These are phyloP conservation scores for Nowickia ferox DNA, from an alignment of 2,888 invertebrate genomes.

Conservation along the genomic window DNA sequence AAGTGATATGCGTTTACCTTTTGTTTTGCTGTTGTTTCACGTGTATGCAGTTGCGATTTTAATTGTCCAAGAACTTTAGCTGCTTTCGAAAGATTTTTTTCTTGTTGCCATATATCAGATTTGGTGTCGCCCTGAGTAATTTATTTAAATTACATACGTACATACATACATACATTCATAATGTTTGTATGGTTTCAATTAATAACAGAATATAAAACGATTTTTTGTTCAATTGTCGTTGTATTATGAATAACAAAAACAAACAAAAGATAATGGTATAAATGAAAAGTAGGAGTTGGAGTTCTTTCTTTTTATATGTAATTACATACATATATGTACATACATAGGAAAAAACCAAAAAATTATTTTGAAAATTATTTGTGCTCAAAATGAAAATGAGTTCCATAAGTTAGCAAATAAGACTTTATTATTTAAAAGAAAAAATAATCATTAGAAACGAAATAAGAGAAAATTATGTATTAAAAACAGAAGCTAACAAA, in stretches of 20 bases:
- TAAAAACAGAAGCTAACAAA: conserved; percentile 47
- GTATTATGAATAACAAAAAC: conserved; percentile 48
- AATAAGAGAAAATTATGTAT: conserved; percentile 30
- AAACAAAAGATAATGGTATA: conserved; percentile 36
- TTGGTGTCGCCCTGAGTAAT: conserved; percentile 82
- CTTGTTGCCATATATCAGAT: conserved; percentile 84
- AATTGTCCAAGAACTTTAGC: conserved; percentile 85
- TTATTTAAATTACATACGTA: conserved; percentile 20
- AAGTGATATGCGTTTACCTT: conserved; percentile 80
- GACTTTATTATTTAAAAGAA: conserved; percentile 54
- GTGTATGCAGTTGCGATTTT: conserved; percentile 84
- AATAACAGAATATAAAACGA: conserved; percentile 46
- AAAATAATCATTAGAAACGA: conserved; percentile 51
- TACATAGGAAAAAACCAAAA: conserved; percentile 36
- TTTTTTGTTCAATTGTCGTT: conserved; percentile 37
- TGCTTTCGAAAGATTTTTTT: conserved; percentile 84
- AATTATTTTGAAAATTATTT: conserved; percentile 40
- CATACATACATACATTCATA: no score
- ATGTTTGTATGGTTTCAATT: conserved; percentile 53
- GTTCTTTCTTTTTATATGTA: conserved; percentile 1
- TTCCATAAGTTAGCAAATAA: conserved; percentile 51
- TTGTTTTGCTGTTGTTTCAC: conserved; percentile 83
- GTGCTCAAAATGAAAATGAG: conserved; percentile 63
- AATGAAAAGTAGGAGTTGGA: conserved; percentile 25
- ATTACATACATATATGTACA: background rate